Base-by-base conservation (phyloP, 2,888 invertebrate species). In the Caenorhabditis sp. region DNA sequence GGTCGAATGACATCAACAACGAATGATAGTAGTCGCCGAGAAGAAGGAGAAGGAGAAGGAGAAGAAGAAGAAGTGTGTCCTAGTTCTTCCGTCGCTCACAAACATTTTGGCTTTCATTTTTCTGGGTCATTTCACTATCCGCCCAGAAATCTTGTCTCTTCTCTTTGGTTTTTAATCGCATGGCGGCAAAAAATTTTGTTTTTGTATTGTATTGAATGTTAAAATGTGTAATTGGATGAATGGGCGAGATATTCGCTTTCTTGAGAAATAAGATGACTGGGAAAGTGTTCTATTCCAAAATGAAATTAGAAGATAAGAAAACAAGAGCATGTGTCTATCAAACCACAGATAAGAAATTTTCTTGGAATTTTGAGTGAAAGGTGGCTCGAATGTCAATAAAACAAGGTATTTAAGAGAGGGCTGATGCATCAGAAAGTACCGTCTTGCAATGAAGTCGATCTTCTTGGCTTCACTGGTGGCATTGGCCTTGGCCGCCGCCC, bases 401-500 rank as follows among this genome's bases (percentile, higher is more conserved):
- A 31, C 5, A 31, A 7, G 31, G 31, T 31, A 31, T 31, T 31
- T 31, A 31, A 31, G 31, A 31, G 10, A 31, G 31, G 31, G 31
- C 31, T 4, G 10, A 31, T 31, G 31, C 4, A 31, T 7, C 5
- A 31, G 31, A 31, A 31, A 31, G 5, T 20, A n/a, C n/a, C 50
- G n/a, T 27, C 56, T 56, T 26, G 21, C 63, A 63, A 72, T 72
- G 72, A 72, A 61, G 64, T 66, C 73, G 57, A 66, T 69, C 68
- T 66, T 73, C 63, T 21, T 73, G 50, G 68, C 73, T 58, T 68
- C 75, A 52, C 67, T 78, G 25, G 67, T 78, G 59, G 78, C 73
- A 27, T 68, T 77, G 59, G 78, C 80, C 70, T 67, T 78, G 20
- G 76, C 78, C 63, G 66, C 76, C 63, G 43, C 69, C 36, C 68